Evolutionary conservation across 1,140 invertebrate species (phyloP).

Genomic region (Maconellicoccus hirsutus): DNA sequence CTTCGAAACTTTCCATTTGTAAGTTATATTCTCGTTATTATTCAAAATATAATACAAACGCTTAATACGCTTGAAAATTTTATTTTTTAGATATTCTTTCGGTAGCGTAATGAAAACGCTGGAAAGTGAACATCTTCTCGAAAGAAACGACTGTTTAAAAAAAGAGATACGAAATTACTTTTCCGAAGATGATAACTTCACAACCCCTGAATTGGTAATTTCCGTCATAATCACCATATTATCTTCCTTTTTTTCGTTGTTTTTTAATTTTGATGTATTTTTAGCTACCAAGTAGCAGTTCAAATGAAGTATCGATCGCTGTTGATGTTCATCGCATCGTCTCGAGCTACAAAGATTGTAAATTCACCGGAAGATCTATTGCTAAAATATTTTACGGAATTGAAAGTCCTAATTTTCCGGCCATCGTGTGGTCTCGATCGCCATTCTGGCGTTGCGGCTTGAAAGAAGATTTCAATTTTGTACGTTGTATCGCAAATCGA

Average conservation of each 20-base stretch:
- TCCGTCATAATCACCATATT: neutral
- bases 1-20: constrained; percentile 39
- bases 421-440: constrained; percentile 73
- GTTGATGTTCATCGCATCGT: constrained; percentile 62
- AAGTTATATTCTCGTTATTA: no score
- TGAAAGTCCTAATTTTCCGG: constrained; percentile 79
- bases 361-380: constrained; percentile 70
- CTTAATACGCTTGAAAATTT: constrained; percentile 2
- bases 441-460: constrained; percentile 80
- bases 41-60: neutral
- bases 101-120: constrained; percentile 33
- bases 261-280: neutral
- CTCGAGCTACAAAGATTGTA: constrained; percentile 63
- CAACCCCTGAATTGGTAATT: neutral
- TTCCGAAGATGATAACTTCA: constrained; percentile 34
- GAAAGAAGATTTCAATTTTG: constrained; percentile 66
- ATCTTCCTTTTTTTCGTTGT: neutral
- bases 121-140: constrained; percentile 39
- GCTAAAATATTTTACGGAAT: constrained; percentile 92
- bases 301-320: constrained; percentile 45
- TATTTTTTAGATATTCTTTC: constrained; percentile 34
- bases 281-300: neutral
- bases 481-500: constrained; percentile 55
- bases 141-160: constrained; percentile 59
- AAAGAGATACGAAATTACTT: constrained; percentile 55